These are phyloP conservation scores for Alloscopus bannaensis DNA, from an alignment of 2,888 invertebrate species.

Conservation along the genomic window DNA sequence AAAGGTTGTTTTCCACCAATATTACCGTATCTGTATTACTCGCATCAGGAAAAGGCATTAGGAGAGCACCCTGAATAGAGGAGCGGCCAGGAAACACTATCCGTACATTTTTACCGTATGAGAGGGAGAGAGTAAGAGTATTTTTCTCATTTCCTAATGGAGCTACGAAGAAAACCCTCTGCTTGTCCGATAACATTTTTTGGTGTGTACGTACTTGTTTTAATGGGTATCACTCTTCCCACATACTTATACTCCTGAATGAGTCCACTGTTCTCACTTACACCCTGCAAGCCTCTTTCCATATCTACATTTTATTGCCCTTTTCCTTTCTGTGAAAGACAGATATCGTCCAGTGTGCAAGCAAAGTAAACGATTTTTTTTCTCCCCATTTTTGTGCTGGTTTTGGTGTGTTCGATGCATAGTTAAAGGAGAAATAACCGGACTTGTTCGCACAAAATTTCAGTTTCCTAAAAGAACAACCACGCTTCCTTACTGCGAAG, in stretches of 20 bases:
- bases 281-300: background rate
- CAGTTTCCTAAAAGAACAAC: too few species aligned
- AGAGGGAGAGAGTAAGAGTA: slow-evolving; percentile 18
- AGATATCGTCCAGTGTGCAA: too few species aligned
- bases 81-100: background rate
- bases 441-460: too few species aligned
- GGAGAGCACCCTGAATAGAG: background rate
- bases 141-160: slow-evolving; percentile 71
- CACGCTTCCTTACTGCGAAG: too few species aligned
- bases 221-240: slow-evolving; percentile 32
- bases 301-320: too few species aligned
- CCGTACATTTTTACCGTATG: background rate
- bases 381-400: too few species aligned
- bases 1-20: background rate
- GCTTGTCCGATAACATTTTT: slow-evolving; percentile 32
- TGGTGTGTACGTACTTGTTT: slow-evolving; percentile 20
- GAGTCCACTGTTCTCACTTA: background rate
- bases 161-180: slow-evolving; percentile 30
- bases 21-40: background rate
- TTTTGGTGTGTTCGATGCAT: too few species aligned
- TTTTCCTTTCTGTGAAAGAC: too few species aligned
- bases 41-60: background rate
- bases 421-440: too few species aligned
- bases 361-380: too few species aligned
- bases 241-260: background rate